Base-by-base conservation (phyloP, 2,113 vertebrate genomes). In the Psittacus erithacus region DNA sequence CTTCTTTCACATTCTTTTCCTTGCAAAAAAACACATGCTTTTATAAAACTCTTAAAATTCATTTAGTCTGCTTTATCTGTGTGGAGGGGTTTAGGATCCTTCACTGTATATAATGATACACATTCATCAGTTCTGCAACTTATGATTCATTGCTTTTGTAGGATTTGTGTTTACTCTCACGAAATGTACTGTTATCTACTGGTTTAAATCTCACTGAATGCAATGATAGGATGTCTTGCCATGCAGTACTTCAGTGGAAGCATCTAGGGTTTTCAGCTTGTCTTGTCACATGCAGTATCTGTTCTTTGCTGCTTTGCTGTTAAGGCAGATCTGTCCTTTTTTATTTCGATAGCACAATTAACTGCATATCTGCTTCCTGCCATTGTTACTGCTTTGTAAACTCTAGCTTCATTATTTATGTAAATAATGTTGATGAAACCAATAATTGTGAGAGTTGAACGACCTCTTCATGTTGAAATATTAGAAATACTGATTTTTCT, bases 101-200 rank as follows among this genome's bases (percentile, higher is more conserved):
- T 71, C 7, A 2, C 15, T 47, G 6, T 64, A 10, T 33, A 7
- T 9, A 8, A 4, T 17, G 59, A 28, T 13, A 20, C 0, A 5
- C 1, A 0, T 49, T 15, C 55, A 19, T 60, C 7, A 29, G 7
- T 71, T 93, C 55, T 47, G 33, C 29, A 92, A 1, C 10, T 69
- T n/a, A 13, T 0, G 8, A 4, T 33, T 52, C 13, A 23, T 64
- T 65, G 25, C 22, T 86, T 71, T 14, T 4, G 3, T 16, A 20
- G 70, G 46, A 18, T 77, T 87, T 49, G 10, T 83, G 20, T 57
- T 71, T 86, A 38, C 9, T 41, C 3, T 76, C 11, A n/a, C 50
- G 33, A 41, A 57, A 25, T 17, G 7, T 19, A 3, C 38, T 49
- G 24, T 39, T 74, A 8, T 5, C 5, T 75, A 4, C 19, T 68